Evolutionary conservation across 2,888 invertebrate species (phyloP), one percentile per base, ranked within the genome.

Genomic region (Malthinus flaveolus): DNA sequence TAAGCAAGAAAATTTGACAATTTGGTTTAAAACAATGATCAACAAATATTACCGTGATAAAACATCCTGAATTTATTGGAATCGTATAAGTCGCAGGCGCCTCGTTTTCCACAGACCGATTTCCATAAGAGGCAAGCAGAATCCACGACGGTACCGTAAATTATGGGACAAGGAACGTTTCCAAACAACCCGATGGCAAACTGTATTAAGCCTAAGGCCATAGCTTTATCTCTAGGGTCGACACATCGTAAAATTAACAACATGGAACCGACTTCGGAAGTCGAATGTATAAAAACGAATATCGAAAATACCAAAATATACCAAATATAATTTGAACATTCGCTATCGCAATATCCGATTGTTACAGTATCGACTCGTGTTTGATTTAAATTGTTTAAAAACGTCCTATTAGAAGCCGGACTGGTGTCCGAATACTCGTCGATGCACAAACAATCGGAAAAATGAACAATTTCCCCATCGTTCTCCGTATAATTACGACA

Each of bases 121-220:
- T 93, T 93, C 84, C 95, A 92, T 68, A 93, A 87, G 32, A 93
- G 84, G 76, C 95, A 95, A 4, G 95, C 93, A 1, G 92, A 93
- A 82, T 95, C 95, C 54, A 95, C 91, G 3, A 95, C 92, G 39
- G 92, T 91, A 60, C 95, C 95, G 79, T 95, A 95, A 68, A 95
- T 87, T 68, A 95, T 93, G n/a, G 95, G 94, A 78, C 95, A 95
- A 68, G 95, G 95, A 73, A 95, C 94, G 80, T 95, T 95, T 68
- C 93, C 95, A 80, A 95, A 94, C 66, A 95, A 84, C 56, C 95
- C 95, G 65, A 95, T 94, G 56, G 95, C 94, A 79, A 94, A 94
- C 78, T 94, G 93, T 75, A 95, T 94, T 73, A 95, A 87, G 31
- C 95, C 95, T 79, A 95, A 85, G 60, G 95, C 95, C 94, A 95